Evolutionary conservation across 2,888 invertebrate genomes (phyloP).

Genomic region (Lasioglossum oenotherae): DNA sequence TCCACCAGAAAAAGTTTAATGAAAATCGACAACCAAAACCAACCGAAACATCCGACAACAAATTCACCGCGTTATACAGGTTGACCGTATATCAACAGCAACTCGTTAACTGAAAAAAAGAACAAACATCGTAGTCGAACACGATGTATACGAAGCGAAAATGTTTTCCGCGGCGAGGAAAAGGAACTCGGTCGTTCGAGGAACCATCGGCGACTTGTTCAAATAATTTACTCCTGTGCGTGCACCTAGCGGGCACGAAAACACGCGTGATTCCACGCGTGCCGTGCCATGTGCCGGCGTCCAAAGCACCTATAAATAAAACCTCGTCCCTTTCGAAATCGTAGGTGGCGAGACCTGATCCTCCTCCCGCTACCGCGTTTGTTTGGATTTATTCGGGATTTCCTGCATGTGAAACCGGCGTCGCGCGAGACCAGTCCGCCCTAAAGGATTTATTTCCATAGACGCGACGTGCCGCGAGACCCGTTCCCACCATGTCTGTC

Average conservation of each 20-base stretch:
- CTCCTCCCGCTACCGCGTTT: slow-evolving; percentile 68
- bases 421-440: slow-evolving; percentile 50
- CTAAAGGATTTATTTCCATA: slow-evolving; percentile 69
- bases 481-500: slow-evolving; percentile 14
- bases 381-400: slow-evolving; percentile 77
- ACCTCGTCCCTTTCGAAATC: slow-evolving; percentile 71
- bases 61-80: background rate
- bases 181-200: slow-evolving; percentile 44
- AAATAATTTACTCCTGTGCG: slow-evolving; percentile 75
- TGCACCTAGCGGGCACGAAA: slow-evolving; percentile 63
- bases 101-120: background rate
- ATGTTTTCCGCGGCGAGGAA: slow-evolving; percentile 14
- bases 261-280: slow-evolving; percentile 73
- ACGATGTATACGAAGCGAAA: background rate
- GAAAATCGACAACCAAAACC: too few relatives aligned
- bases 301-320: slow-evolving; percentile 77
- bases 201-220: slow-evolving; percentile 69
- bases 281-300: slow-evolving; percentile 71
- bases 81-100: too few relatives aligned
- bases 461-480: slow-evolving; percentile 37
- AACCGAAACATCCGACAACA: too few relatives aligned
- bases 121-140: background rate
- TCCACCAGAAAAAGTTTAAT: too few relatives aligned
- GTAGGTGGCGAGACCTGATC: slow-evolving; percentile 74
- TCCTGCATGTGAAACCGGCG: slow-evolving; percentile 71